phyloP scores from a whole-genome alignment of 2,113 vertebrate genomes.

The Trichechus manatus region DNA sequence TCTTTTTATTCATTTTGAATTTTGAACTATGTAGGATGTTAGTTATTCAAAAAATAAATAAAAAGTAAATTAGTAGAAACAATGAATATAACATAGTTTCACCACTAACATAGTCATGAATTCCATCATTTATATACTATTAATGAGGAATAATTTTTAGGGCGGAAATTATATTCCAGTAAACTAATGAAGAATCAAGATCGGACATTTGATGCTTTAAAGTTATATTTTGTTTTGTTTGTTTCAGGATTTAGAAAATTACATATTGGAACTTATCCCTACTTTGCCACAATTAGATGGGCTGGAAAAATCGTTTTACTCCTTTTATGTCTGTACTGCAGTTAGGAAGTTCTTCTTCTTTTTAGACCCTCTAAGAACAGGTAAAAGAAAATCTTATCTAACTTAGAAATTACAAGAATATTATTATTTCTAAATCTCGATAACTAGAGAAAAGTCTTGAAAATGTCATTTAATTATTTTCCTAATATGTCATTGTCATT shows the following conservation, averaged over 20 bases:
- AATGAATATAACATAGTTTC: background rate
- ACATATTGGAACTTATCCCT: conserved; percentile 98
- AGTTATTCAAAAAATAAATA: conserved; percentile 22
- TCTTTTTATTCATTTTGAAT: conserved; percentile 34
- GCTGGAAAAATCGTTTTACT: conserved; percentile 99
- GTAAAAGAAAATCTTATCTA: conserved; percentile 82
- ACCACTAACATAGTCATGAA: background rate
- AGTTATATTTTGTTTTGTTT: conserved; percentile 62
- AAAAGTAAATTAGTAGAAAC: conserved; percentile 24
- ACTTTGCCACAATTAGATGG: conserved; percentile 98
- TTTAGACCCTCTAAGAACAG: conserved; percentile 97
- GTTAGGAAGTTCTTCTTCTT: conserved; percentile 99
- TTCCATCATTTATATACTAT: conserved; percentile 9
- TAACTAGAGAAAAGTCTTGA: conserved; percentile 53
- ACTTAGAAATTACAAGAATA: conserved; percentile 16
- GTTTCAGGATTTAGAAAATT: conserved; percentile 97
- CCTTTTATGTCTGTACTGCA: conserved; percentile 98
- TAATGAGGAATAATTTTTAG: conserved; percentile 60
- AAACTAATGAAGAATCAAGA: background rate
- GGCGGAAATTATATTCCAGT: conserved; percentile 40
- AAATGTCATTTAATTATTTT: conserved; percentile 63
- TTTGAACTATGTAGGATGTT: conserved; percentile 43
- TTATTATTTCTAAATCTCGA: conserved; percentile 52
- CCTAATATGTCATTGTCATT: conserved; percentile 2
- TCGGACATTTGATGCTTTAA: conserved; percentile 26